phyloP scores from a whole-genome alignment of 2,888 invertebrate genomes.

The Carcina quercana region DNA sequence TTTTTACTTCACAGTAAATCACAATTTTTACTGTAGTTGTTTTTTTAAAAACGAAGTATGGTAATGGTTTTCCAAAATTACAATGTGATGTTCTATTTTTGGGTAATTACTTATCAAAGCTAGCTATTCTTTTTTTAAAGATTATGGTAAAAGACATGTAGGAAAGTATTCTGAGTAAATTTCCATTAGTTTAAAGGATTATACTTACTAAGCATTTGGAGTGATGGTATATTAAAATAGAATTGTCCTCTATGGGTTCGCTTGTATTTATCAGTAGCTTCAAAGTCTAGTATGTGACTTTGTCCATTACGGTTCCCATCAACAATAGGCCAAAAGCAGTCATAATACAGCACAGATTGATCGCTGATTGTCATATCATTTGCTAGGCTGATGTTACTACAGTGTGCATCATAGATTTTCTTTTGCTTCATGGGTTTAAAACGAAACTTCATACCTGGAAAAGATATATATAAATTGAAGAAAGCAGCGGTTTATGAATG shows the following conservation, averaged over 20 bases:
- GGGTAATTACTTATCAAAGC: too few species aligned
- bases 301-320: conserved; percentile 40
- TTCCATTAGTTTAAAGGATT: too few species aligned
- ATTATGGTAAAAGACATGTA: too few species aligned
- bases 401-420: conserved; percentile 38
- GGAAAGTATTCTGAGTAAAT: too few species aligned
- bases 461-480: not conserved
- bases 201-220: conserved; percentile 58
- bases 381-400: conserved; percentile 53
- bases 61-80: too few species aligned
- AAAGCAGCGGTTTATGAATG: too few species aligned
- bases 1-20: too few species aligned
- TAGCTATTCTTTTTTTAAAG: too few species aligned
- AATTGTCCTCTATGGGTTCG: conserved; percentile 52
- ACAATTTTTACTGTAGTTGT: too few species aligned
- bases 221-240: conserved; percentile 59
- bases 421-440: conserved; percentile 40
- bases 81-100: too few species aligned
- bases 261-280: conserved; percentile 44
- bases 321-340: conserved; percentile 56
- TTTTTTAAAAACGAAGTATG: too few species aligned
- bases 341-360: conserved; percentile 56
- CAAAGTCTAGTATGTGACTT: conserved; percentile 56
- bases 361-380: conserved; percentile 51
- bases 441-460: conserved; percentile 60